A percentile compares a stretch with the other conserved stretches of the same genome.
phyloP scores from a whole-genome alignment of 2,113 vertebrate species.

The Micronisus gabar region DNA sequence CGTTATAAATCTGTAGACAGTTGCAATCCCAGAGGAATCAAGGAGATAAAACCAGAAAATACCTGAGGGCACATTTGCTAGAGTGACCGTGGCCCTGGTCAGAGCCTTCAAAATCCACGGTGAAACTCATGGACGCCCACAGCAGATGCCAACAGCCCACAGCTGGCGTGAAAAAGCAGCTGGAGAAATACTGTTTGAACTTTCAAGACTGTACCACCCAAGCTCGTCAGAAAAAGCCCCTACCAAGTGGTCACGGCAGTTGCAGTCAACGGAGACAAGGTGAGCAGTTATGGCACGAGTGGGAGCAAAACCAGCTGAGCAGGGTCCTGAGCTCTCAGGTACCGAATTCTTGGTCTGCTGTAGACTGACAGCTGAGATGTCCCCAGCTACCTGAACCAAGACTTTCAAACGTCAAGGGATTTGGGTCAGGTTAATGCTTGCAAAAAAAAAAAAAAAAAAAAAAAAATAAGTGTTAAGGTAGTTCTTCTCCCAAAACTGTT shows the following conservation, averaged over 20 bases:
- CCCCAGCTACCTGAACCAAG: not conserved
- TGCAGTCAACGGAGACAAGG: not conserved
- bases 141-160: not conserved
- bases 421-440: not conserved
- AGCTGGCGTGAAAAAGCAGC: not conserved
- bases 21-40: not conserved
- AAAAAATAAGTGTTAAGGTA: rapidly evolving
- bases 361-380: not conserved
- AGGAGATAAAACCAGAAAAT: not conserved
- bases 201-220: not conserved
- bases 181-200: not conserved
- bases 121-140: not conserved
- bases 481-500: not conserved
- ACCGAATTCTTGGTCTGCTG: not conserved
- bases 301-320: not conserved
- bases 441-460: no score
- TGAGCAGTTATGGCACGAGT: not conserved
- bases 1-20: no score
- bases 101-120: not conserved
- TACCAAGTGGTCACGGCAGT: not conserved
- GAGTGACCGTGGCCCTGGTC: not conserved
- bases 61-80: not conserved
- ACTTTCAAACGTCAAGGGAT: not conserved
- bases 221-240: not conserved
- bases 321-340: no score